Base-by-base conservation (phyloP, 2,113 vertebrate species). In the Cinclus cinclus region DNA sequence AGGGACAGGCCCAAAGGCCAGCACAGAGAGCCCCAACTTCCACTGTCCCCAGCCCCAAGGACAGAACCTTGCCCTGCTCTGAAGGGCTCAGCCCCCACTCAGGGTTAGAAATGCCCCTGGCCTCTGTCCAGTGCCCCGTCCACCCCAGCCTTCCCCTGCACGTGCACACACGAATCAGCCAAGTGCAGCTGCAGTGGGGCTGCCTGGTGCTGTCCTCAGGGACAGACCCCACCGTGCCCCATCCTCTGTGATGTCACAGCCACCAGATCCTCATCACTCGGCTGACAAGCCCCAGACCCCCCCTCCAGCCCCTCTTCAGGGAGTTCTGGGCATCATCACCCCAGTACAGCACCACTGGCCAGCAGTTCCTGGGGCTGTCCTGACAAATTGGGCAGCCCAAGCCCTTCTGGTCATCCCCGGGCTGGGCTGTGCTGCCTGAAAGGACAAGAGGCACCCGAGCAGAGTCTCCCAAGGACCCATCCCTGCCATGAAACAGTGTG, bases 91-190 rank as follows among this genome's bases (percentile, higher is more conserved):
- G 65, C 11, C 5, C 58, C 49, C 55, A 31, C 58, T 49, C 30
- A 25, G 75, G 12, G 9, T 49, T 25, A 41, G 49, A 30, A 70
- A 22, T 2, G 4, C 13, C 41, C 67, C 30, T 18, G 42, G 31
- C 14, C 14, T 31, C 31, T 42, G 17, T 7, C 35, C 50, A 10
- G 23, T 15, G 2, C 37, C 50, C 44, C 25, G 14, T 2, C 37
- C 53, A 44, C 0, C 31, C 25, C 62, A 67, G 31, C 52, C 62
- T 10, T 30, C 62, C 42, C 16, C 1, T 47, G 50, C 50, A 13
- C 0, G 11, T n/a, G 52, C 20, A 59, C 71, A 3, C 50, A 67
- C 1, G 0, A 6, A 31, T 14, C 3, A 1, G 13, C 50, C 52
- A 4, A 21, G 7, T 4, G 31, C 71, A 35, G 14, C 35, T 68